Evolutionary conservation across 35 echinoderm and acorn worm species (phyloP), one percentile per base, ranked within the genome.

Genomic region (Antedon bifida): DNA sequence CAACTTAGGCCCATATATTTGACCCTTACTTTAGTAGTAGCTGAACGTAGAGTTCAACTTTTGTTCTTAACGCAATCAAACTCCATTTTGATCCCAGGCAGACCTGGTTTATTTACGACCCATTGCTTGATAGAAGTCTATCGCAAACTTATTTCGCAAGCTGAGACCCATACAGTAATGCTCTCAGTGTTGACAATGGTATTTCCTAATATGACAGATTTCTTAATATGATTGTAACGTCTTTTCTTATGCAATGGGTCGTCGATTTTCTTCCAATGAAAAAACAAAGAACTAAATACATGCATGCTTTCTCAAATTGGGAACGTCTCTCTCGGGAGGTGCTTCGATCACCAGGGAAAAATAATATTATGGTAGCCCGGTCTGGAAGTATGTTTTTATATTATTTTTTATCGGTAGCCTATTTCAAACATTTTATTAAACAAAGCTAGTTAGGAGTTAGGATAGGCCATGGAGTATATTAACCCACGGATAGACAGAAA

Each of bases 101-200:
- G 76, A 39, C n/a, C n/a, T n/a, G n/a, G 85, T 17, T 33, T 55
- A 9, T 79, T 44, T 0, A 86, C 85, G 10, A 86, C 77, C 0
- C 85, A 86, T 29, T 86, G 76, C 44, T 51, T 79, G 23, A 79
- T 86, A 35, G 85, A 86, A 79, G 13, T 55, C 0, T 86, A 86
- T 29, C 38, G 80, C 76, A 39, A 79, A 13, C 79, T 73, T 19
- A 35, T 86, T 12, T 86, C 84, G 30, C 76, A 23, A 9, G 85
- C 77, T 76, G 76, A 86, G 56, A 56, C 31, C 76, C 34, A 35
- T n/a, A n/a, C n/a, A n/a, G n/a, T n/a, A n/a, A n/a, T n/a, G 75
- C 77, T 45, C 14, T 86, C n/a, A n/a, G n/a, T 10, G 44, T 39
- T 0, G 34, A 86, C 4, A 74, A 86, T 39, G 46, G 46, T 0